phyloP scores from a whole-genome alignment of 2,113 vertebrate species.

The Coturnix japonica region DNA sequence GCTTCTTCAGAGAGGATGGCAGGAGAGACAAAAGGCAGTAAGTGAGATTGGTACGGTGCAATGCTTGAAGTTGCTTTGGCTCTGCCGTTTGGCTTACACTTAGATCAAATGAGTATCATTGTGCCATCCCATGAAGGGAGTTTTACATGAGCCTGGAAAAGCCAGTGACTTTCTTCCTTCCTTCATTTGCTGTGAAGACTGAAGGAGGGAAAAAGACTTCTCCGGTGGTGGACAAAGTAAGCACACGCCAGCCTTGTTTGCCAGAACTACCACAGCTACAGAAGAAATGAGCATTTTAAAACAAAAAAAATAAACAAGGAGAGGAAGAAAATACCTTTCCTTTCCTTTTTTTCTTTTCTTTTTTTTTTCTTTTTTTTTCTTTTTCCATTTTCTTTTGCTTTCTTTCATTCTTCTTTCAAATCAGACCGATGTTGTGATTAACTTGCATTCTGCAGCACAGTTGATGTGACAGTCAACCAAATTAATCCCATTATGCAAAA shows the following conservation, averaged over 20 bases:
- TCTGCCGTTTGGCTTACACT: not conserved
- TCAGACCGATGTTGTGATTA: constrained; percentile 78
- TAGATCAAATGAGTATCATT: not conserved
- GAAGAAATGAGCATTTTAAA: not conserved
- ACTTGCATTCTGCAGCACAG: constrained; percentile 77
- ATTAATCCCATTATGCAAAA: constrained; percentile 87
- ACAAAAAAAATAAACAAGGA: constrained; percentile 52
- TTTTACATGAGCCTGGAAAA: constrained; percentile 40
- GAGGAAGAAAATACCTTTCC: constrained; percentile 52
- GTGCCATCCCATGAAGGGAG: not conserved
- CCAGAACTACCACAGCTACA: not conserved
- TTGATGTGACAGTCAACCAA: constrained; percentile 83
- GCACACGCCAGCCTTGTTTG: not conserved
- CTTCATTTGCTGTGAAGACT: not conserved
- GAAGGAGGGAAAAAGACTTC: not conserved
- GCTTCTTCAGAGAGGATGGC: not conserved
- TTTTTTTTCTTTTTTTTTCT: not conserved
- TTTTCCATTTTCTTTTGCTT: constrained; percentile 27
- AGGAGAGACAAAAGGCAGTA: not conserved
- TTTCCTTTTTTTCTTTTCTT: not conserved
- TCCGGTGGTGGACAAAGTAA: not conserved
- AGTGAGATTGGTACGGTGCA: not conserved
- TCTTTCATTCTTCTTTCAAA: constrained; percentile 68
- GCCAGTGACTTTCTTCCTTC: not conserved
- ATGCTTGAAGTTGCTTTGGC: not conserved